Conservation (phyloP, 2,888 invertebrate species). For the Morinoia aosen region DNA sequence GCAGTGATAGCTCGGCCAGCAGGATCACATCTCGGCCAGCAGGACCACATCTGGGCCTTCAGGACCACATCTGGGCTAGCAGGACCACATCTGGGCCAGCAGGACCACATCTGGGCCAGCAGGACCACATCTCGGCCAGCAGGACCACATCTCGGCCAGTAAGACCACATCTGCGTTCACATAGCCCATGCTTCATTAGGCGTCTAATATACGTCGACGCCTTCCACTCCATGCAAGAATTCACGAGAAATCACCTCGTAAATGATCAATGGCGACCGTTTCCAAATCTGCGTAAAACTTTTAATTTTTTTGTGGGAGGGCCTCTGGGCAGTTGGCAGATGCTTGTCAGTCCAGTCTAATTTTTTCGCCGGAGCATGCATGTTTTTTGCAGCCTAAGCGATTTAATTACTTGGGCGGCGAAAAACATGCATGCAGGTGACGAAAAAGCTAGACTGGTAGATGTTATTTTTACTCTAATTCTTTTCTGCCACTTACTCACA, state of each 20-base stretch:
- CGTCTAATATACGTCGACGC: slow-evolving; percentile 32
- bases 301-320: not conserved
- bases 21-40: not conserved
- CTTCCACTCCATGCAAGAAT: slow-evolving; percentile 14
- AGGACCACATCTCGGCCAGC: too few relatives aligned
- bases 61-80: not conserved
- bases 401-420: too few relatives aligned
- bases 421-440: too few relatives aligned
- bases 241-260: not conserved
- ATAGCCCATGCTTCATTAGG: slow-evolving; percentile 34
- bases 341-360: too few relatives aligned
- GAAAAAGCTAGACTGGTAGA: too few relatives aligned
- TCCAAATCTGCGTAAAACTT: not conserved
- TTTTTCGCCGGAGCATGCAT: too few relatives aligned
- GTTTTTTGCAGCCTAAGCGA: too few relatives aligned
- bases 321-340: not conserved
- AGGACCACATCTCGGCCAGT: not conserved
- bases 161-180: not conserved
- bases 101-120: not conserved
- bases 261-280: slow-evolving; percentile 28
- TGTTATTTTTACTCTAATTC: not conserved
- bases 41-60: not conserved
- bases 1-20: not conserved
- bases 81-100: not conserved
- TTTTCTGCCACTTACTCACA: not conserved